Evolutionary conservation across 2,888 invertebrate genomes (phyloP).

Genomic region (Smittia sp.): DNA sequence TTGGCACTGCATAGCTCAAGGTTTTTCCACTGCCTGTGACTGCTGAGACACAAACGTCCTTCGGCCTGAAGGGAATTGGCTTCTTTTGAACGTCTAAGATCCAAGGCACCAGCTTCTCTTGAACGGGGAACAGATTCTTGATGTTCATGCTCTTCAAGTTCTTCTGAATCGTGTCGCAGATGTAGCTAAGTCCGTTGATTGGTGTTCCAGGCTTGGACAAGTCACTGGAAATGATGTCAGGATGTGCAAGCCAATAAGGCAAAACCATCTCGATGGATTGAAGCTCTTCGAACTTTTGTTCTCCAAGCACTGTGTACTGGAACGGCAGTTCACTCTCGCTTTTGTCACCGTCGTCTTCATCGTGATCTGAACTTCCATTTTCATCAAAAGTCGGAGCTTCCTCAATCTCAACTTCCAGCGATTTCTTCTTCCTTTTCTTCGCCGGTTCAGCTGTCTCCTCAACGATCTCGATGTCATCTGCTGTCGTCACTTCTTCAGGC

Average conservation of each 20-base stretch:
- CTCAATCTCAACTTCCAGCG: not conserved
- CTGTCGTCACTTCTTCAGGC: slow-evolving; percentile 46
- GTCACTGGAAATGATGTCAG: slow-evolving; percentile 72
- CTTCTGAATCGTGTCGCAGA: slow-evolving; percentile 64
- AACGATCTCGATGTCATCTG: slow-evolving; percentile 36
- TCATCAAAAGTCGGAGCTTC: not conserved
- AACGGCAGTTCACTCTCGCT: slow-evolving; percentile 46
- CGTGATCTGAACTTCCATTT: slow-evolving; percentile 26
- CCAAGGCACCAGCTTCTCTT: slow-evolving; percentile 74
- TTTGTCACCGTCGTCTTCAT: slow-evolving; percentile 44
- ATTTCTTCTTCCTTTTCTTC: slow-evolving; percentile 42
- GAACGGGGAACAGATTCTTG: slow-evolving; percentile 79
- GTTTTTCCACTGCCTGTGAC: slow-evolving; percentile 99
- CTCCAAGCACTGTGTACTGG: slow-evolving; percentile 66
- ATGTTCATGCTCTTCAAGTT: slow-evolving; percentile 70
- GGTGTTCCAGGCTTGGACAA: slow-evolving; percentile 58
- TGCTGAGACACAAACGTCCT: slow-evolving; percentile 93
- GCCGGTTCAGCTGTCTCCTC: slow-evolving; percentile 42
- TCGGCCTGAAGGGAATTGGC: slow-evolving; percentile 65
- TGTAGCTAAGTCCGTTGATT: slow-evolving; percentile 59
- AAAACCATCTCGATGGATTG: slow-evolving; percentile 69
- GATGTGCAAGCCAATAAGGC: slow-evolving; percentile 83
- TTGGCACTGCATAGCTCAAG: slow-evolving; percentile 87
- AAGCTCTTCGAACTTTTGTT: slow-evolving; percentile 60
- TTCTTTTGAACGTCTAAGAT: slow-evolving; percentile 63